Percentiles rank a stretch among this genome's conserved stretches.
These are phyloP conservation scores for Synanthedon vespiformis DNA, from an alignment of 2,888 invertebrate species.

Conservation along the genomic window DNA sequence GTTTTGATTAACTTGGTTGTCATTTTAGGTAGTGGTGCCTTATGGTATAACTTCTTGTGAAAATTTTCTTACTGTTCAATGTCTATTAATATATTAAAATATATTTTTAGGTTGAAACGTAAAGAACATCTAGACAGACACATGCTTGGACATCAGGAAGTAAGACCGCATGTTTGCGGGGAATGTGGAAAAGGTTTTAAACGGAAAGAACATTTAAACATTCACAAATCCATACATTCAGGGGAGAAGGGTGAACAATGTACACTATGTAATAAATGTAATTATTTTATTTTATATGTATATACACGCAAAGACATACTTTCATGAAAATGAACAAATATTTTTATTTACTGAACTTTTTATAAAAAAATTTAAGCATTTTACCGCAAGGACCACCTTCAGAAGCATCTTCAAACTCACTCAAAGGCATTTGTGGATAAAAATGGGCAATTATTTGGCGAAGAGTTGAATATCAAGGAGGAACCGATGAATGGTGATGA, in stretches of 20 bases:
- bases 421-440: conserved; percentile 56
- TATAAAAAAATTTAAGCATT: conserved; percentile 58
- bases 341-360: conserved; percentile 2
- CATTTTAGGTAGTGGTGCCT: not conserved
- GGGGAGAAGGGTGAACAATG: conserved; percentile 83
- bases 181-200: conserved; percentile 84
- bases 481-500: not conserved
- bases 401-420: conserved; percentile 83
- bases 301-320: too few species aligned
- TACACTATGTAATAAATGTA: conserved; percentile 76
- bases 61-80: not conserved
- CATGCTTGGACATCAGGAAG: conserved; percentile 80
- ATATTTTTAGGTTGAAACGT: conserved; percentile 69
- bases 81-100: not conserved
- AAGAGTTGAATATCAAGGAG: conserved; percentile 21
- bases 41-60: not conserved
- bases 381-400: conserved; percentile 82
- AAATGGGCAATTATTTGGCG: conserved; percentile 22
- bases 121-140: conserved; percentile 83
- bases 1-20: too few species aligned
- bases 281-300: conserved; percentile 12
- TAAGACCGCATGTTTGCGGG: conserved; percentile 79
- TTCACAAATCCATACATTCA: conserved; percentile 83
- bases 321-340: not conserved
- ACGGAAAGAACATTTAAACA: conserved; percentile 83